Conservation (phyloP, 2,113 vertebrate species). For the Corynorhinus townsendii region DNA sequence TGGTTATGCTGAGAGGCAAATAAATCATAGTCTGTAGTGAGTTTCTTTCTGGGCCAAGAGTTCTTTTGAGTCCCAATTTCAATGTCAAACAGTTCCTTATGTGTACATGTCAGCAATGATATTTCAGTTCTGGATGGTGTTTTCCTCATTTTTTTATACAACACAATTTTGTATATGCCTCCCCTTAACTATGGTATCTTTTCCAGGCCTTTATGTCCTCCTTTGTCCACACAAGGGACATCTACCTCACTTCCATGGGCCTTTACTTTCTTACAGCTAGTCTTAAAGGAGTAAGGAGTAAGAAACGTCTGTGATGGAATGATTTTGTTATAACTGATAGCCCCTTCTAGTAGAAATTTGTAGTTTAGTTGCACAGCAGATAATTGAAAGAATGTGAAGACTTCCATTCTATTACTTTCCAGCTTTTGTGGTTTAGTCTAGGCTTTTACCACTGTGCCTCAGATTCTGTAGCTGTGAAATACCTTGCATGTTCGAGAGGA, state of each 20-base stretch:
- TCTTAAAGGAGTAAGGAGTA: neutral
- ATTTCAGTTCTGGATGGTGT: too few species aligned
- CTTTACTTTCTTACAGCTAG: slow-evolving; percentile 13
- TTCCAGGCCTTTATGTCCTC: neutral
- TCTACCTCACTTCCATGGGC: neutral
- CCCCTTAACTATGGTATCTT: neutral
- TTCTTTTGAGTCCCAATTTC: too few species aligned
- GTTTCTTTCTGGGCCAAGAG: too few species aligned
- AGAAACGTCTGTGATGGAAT: neutral
- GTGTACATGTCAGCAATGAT: too few species aligned
- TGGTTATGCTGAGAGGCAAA: too few species aligned
- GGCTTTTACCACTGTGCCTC: neutral
- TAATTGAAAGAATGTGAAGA: neutral
- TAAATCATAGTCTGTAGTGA: too few species aligned
- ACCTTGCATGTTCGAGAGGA: neutral
- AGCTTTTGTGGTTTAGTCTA: slow-evolving; percentile 5
- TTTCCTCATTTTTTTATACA: neutral
- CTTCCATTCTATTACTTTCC: neutral
- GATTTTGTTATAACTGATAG: neutral
- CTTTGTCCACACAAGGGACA: neutral
- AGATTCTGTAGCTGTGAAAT: neutral
- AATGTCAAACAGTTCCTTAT: too few species aligned
- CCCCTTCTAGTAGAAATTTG: neutral
- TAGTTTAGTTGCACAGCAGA: neutral
- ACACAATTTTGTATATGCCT: neutral